Base-by-base conservation (phyloP, 2,113 vertebrate genomes). In the Aix galericulata region DNA sequence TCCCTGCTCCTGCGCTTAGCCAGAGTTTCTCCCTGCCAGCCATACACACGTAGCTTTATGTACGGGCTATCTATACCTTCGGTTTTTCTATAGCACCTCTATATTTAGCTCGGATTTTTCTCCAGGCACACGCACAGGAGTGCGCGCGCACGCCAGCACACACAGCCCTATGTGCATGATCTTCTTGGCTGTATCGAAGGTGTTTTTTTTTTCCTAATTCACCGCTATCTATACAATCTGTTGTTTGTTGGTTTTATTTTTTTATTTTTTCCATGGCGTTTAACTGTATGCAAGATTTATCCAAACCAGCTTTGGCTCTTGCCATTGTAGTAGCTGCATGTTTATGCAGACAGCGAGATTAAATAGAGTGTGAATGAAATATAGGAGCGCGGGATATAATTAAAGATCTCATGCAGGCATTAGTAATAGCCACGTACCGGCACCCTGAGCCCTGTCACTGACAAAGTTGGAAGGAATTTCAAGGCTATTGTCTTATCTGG, bases 401-500 rank as follows among this genome's bases (percentile, higher is more conserved):
- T 87, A 66, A 74, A 87, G 86, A 62, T 50, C 95, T 73, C 86
- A 55, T 7, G 42, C 3, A 31, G 38, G 72, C 64, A 44, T 46
- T 46, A 60, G 69, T 2, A 36, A 82, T 6, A n/a, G 66, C 68
- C 42, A 13, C 82, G 60, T 84, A 2, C 69, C 79, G 78, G 68
- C 23, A 6, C 82, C 73, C 77, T 2, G 17, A 93, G 93, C 88
- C 89, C 91, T 82, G 93, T 94, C 91, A 88, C 90, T 6, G 31
- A 91, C 92, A 67, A 88, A 97, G 96, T 95, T 95, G 77, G 93
- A 76, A 93, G 66, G 93, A 96, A 91, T 93, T 94, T 97, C 89
- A 69, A 96, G 95, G 96, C 94, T 96, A 86, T 94, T 92, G 88
- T 96, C 95, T 94, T 98, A 96, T 97, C 95, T 69, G 92, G 82